A percentile compares a stretch with the other conserved stretches of the same genome.
Evolutionary conservation across 1,140 invertebrate genomes (phyloP).

Genomic region (Bactericera cockerelli): DNA sequence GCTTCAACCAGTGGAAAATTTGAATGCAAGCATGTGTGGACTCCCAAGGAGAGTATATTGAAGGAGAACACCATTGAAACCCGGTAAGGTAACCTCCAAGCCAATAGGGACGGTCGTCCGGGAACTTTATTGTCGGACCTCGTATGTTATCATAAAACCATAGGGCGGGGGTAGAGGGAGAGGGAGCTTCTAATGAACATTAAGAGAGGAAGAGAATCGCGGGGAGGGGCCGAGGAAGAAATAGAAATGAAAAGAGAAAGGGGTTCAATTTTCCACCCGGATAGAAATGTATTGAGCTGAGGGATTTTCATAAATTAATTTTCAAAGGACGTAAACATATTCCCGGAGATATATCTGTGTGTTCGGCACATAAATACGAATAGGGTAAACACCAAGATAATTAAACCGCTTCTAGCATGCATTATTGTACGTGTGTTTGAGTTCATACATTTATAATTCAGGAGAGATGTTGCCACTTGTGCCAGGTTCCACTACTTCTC

Average conservation of each 20-base stretch:
- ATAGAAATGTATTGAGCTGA: neutral
- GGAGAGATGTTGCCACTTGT: neutral
- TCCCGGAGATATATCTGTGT: no score
- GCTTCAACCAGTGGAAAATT: no score
- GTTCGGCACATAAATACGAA: neutral
- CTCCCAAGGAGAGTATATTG: no score
- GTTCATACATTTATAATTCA: constrained; percentile 3
- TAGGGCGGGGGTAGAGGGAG: no score
- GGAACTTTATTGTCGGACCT: no score
- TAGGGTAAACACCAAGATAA: constrained; percentile 9
- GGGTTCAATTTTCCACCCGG: constrained; percentile 5
- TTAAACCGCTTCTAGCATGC: neutral
- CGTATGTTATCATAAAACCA: no score
- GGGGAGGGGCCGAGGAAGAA: neutral
- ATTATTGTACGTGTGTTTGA: neutral
- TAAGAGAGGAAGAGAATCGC: neutral
- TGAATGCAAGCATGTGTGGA: no score
- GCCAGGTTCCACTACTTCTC: no score
- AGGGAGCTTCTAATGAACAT: constrained; percentile 4
- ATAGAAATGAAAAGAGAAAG: neutral
- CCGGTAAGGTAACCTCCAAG: no score
- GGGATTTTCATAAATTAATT: constrained; percentile 9
- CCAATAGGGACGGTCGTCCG: no score
- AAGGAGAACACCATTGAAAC: no score
- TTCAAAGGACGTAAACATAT: constrained; percentile 3